Percentiles rank a stretch among this genome's conserved stretches.
Evolutionary conservation across 2,888 invertebrate species (phyloP).

Genomic region (Fragum sueziense): DNA sequence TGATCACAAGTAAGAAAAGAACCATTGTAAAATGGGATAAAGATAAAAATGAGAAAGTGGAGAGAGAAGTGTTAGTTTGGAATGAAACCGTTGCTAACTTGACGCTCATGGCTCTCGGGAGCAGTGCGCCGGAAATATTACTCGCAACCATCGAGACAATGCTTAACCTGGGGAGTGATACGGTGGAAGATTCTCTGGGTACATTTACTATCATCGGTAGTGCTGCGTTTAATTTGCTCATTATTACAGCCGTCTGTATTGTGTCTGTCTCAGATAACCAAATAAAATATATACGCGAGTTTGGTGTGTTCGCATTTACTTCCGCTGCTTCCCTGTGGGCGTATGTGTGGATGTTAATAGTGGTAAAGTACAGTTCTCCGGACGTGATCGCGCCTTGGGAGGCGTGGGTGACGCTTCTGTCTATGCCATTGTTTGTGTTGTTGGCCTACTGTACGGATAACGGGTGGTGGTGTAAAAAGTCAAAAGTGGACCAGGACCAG

Average conservation of each 20-base stretch:
- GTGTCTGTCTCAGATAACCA: conserved; percentile 70
- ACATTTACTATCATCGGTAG: conserved; percentile 81
- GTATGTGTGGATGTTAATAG: conserved; percentile 81
- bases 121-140: conserved; percentile 80
- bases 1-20: conserved; percentile 79
- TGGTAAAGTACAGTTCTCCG: conserved; percentile 73
- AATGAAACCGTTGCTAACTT: conserved; percentile 81
- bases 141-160: conserved; percentile 74
- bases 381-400: conserved; percentile 77
- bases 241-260: conserved; percentile 80
- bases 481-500: conserved; percentile 63
- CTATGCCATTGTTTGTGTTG: conserved; percentile 78
- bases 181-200: conserved; percentile 72
- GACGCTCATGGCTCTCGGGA: conserved; percentile 80
- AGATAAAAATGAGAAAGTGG: conserved; percentile 73
- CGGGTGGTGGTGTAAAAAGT: conserved; percentile 74
- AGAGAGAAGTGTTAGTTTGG: conserved; percentile 78
- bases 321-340: conserved; percentile 79
- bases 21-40: conserved; percentile 77
- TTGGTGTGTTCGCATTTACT: conserved; percentile 79
- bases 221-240: conserved; percentile 80
- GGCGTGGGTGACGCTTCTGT: conserved; percentile 78
- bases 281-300: conserved; percentile 74
- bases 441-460: conserved; percentile 78
- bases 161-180: conserved; percentile 54